A percentile compares a stretch with the other conserved stretches of the same genome.
Conservation (phyloP, 2,113 vertebrate species). For the Genyomyrus donnyi region DNA sequence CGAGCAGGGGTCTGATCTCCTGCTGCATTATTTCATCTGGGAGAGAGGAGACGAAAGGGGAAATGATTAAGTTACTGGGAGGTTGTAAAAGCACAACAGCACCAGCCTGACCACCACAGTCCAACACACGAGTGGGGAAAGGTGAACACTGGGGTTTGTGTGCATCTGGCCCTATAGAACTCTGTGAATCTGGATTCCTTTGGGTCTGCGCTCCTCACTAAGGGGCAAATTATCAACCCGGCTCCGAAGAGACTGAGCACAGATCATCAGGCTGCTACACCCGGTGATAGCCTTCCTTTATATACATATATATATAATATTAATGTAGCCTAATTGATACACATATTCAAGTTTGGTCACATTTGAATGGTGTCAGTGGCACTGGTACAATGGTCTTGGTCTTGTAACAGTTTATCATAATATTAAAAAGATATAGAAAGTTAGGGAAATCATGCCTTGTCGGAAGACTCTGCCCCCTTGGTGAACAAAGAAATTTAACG, state of each 20-base stretch:
- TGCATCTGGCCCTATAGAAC: not conserved
- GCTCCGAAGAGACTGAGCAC: not conserved
- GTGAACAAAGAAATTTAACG: not conserved
- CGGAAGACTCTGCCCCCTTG: not conserved
- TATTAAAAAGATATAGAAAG: not conserved
- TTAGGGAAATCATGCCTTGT: not conserved
- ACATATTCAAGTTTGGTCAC: not conserved
- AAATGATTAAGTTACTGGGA: not conserved
- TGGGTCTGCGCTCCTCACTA: not conserved
- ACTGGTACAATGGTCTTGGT: not conserved
- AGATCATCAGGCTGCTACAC: not conserved
- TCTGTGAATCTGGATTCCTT: not conserved
- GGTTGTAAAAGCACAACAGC: not conserved
- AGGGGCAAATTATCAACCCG: not conserved
- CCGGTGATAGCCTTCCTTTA: not conserved
- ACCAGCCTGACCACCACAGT: not conserved
- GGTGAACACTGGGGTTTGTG: not conserved
- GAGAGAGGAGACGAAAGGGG: conserved; percentile 17
- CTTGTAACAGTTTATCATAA: not conserved
- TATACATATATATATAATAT: not conserved
- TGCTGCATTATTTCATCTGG: conserved; percentile 98
- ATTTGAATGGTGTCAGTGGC: not conserved
- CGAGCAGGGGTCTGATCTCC: conserved; percentile 86
- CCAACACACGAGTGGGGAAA: not conserved
- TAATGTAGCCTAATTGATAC: not conserved